These are phyloP conservation scores for Aurelia sp. DNA, from an alignment of 30 jellyfish, hydroid and myxozoan species.

Conservation along the genomic window DNA sequence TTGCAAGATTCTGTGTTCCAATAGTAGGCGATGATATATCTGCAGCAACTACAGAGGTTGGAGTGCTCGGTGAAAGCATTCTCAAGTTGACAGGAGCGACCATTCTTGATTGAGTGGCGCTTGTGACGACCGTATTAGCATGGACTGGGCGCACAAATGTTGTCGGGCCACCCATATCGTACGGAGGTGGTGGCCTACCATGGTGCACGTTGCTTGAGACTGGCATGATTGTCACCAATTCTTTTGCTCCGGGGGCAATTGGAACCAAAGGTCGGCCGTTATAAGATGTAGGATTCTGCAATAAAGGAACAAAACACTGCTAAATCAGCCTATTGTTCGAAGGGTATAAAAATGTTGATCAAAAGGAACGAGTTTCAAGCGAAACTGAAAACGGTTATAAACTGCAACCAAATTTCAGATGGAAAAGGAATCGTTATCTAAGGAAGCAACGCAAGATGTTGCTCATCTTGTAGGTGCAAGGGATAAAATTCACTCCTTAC, in stretches of 20 bases:
- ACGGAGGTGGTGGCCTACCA: slow-evolving; percentile 65
- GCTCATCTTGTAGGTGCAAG: too few species aligned
- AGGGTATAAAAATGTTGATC: too few species aligned
- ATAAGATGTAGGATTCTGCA: slow-evolving; percentile 57
- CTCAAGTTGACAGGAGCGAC: slow-evolving; percentile 69
- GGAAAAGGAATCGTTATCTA: too few species aligned
- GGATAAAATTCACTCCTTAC: too few species aligned
- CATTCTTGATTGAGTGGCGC: slow-evolving; percentile 68
- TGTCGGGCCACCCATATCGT: slow-evolving; percentile 46
- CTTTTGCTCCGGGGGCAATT: slow-evolving; percentile 74
- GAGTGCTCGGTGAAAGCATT: slow-evolving; percentile 51
- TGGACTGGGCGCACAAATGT: slow-evolving; percentile 40
- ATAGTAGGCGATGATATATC: slow-evolving; percentile 51
- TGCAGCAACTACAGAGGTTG: slow-evolving; percentile 28
- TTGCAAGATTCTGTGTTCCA: slow-evolving; percentile 54
- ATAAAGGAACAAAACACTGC: not conserved
- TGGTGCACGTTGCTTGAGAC: slow-evolving; percentile 38
- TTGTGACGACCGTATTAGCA: slow-evolving; percentile 47
- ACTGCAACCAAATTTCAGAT: too few species aligned
- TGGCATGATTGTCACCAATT: slow-evolving; percentile 54
- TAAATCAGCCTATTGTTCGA: too few species aligned
- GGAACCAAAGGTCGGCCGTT: slow-evolving; percentile 78
- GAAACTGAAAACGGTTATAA: too few species aligned
- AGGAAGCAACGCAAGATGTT: too few species aligned
- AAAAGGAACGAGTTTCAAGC: too few species aligned